These are phyloP conservation scores for Fratercula arctica DNA, from an alignment of 2,797 vertebrate species.

Conservation along the genomic window DNA sequence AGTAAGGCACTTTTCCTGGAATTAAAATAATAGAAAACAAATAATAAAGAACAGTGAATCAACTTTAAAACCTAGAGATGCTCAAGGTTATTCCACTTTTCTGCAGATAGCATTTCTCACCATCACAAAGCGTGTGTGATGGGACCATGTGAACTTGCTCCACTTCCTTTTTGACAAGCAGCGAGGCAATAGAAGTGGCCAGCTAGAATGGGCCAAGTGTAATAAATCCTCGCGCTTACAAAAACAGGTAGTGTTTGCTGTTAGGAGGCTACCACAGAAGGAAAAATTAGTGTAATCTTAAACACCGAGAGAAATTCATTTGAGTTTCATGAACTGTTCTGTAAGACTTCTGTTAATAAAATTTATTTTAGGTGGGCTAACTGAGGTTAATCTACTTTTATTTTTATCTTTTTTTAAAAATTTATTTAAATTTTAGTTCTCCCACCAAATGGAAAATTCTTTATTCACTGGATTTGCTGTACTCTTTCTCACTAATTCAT, in stretches of 20 bases:
- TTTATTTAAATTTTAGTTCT: neutral
- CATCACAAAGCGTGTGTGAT: neutral
- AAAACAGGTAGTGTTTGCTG: neutral
- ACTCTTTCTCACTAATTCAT: neutral
- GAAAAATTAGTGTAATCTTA: neutral
- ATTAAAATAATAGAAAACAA: neutral
- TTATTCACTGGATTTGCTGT: neutral
- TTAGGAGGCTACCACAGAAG: neutral
- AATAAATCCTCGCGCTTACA: accelerated
- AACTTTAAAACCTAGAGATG: neutral
- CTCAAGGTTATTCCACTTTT: neutral
- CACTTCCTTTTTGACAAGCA: neutral
- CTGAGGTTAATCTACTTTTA: neutral
- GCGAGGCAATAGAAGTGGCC: neutral
- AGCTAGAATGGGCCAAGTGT: neutral
- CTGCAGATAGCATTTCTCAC: neutral
- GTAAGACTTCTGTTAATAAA: neutral
- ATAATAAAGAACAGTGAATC: neutral
- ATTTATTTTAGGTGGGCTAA: neutral
- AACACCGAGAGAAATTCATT: neutral
- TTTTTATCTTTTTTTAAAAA: neutral
- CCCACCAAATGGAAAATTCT: neutral
- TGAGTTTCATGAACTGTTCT: neutral
- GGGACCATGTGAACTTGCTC: no score
- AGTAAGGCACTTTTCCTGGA: neutral